Evolutionary conservation across 2,888 invertebrate genomes (phyloP), one percentile per base, ranked within the genome.

Genomic region (Oeneis ivallda): DNA sequence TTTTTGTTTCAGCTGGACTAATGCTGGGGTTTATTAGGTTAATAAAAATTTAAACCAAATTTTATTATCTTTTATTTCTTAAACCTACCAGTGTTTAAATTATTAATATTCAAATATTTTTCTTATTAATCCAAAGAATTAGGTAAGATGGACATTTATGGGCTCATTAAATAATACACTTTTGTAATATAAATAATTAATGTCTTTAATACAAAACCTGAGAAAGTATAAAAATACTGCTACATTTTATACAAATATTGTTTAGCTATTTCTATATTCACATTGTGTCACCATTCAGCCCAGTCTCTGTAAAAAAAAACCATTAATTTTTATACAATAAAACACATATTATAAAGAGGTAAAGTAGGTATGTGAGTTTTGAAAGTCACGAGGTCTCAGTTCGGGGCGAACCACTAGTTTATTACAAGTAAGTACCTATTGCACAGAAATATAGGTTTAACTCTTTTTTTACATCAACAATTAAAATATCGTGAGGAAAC

Each of bases 1-100:
- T 75, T 75, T 87, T 86, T 89, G 84, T 93, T 93, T 85, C 93
- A 94, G 94, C 88, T 94, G 89, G 93, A 94, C 86, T 94, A 92
- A 92, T 85, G 75, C 69, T 76, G 77, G 74, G 75, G 69, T 68
- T 39, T 37, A 58, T 60, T 74, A 75, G 74, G 73, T 67, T 75
- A 84, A 87, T 86, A 86, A 86, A 87, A 78, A 75, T 76, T 76
- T 80, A 81, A 78, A 71, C 68, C 62, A 65, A 61, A 41, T 34
- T 37, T 17, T 52, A 9, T 32, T 11, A 45, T 39, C 10, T 59
- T 32, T 26, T 15, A 15, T 15, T 37, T 26, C 11, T 8, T 10
- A 49, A 17, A 49, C 47, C 11, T 49, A 1, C 13, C 10, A 11
- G 4, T 26, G 26, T 5, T 26, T 26, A 26, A 26, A 26, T 26